A percentile compares a stretch with the other conserved stretches of the same genome.
Evolutionary conservation across 2,888 invertebrate species (phyloP).

Genomic region (Ptychoptera albimana): DNA sequence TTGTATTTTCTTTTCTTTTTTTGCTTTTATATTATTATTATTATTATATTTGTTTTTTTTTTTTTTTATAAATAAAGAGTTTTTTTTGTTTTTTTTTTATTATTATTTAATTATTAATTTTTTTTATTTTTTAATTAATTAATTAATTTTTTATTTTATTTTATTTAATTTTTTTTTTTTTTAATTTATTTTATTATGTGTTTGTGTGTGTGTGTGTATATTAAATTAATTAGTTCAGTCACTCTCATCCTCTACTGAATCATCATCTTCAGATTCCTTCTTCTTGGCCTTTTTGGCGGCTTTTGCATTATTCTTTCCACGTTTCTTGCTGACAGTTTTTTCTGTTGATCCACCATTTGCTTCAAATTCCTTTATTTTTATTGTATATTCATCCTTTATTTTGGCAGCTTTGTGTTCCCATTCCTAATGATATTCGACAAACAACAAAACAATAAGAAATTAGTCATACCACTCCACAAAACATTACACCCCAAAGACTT

Average conservation of each 20-base stretch:
- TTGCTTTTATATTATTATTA: not conserved
- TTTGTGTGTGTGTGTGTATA: conserved; percentile 1
- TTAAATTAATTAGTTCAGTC: conserved; percentile 31
- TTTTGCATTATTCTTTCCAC: conserved; percentile 37
- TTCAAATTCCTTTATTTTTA: conserved; percentile 80
- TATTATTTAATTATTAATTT: not conserved
- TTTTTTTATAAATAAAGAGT: no score
- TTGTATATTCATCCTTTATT: conserved; percentile 78
- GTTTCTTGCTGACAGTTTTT: conserved; percentile 40
- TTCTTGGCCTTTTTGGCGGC: conserved; percentile 34
- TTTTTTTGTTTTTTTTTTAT: no score
- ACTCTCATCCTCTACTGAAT: conserved; percentile 47
- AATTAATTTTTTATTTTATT: not conserved
- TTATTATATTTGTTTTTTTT: not conserved
- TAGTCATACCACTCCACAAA: no score
- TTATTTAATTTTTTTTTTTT: conserved; percentile 1
- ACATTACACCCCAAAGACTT: no score
- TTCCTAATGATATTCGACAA: conserved; percentile 36
- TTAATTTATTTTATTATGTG: not conserved
- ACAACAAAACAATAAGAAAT: not conserved
- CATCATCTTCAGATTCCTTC: conserved; percentile 47
- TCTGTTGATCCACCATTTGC: conserved; percentile 54
- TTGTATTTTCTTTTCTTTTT: no score
- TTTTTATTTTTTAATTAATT: not conserved
- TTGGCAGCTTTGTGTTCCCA: conserved; percentile 84